Conservation (phyloP, 2,797 vertebrate species). For the Phataginus tetradactyla region DNA sequence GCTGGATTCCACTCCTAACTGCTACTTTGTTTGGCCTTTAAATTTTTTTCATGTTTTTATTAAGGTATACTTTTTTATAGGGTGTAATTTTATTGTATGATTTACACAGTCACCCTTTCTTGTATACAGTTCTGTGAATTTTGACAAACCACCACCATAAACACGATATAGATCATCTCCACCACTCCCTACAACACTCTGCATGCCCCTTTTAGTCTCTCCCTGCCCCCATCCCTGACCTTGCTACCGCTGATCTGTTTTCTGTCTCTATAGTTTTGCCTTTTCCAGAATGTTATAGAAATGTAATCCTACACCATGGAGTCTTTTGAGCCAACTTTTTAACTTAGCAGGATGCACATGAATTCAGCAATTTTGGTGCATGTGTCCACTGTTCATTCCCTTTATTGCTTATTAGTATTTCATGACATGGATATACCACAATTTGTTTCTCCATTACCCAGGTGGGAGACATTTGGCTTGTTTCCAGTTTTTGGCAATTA, state of each 20-base stretch:
- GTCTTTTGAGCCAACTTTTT: not conserved
- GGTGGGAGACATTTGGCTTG: not conserved
- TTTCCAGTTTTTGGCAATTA: not conserved
- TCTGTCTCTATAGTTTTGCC: not conserved
- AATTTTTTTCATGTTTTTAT: not conserved
- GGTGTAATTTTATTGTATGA: not conserved
- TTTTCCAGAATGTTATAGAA: not conserved
- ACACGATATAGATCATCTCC: not conserved
- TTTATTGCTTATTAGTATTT: not conserved
- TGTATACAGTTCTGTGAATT: not conserved
- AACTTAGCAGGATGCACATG: not conserved
- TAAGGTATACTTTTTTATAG: not conserved
- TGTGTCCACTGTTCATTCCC: not conserved
- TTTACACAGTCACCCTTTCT: not conserved
- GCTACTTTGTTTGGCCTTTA: not conserved
- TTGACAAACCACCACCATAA: not conserved
- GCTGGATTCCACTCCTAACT: fast-evolving
- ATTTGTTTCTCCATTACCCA: not conserved
- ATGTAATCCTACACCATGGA: not conserved
- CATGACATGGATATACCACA: fast-evolving
- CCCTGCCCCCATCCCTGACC: too few relatives aligned
- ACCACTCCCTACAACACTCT: not conserved
- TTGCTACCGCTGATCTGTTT: not conserved
- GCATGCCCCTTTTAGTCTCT: not conserved
- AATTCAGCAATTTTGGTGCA: not conserved